Base-by-base conservation (phyloP, 2,888 invertebrate genomes). In the Aspidiotus destructor region DNA sequence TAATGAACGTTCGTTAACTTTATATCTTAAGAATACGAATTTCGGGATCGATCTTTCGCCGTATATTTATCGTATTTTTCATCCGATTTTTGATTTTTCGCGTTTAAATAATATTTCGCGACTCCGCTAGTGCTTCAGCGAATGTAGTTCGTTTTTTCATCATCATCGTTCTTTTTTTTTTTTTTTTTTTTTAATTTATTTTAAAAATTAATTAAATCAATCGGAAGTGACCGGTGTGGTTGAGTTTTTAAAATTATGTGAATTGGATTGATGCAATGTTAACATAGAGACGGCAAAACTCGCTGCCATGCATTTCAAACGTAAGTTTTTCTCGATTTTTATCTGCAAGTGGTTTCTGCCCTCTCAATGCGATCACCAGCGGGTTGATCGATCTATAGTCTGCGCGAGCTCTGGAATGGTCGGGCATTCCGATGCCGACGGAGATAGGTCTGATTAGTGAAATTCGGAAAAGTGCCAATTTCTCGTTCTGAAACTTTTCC, bases 241-340 rank as follows among this genome's bases (percentile, higher is more conserved):
- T 40, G 13, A 54, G 7, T 62, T 40, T 52, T 52, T n/a, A 67
- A 67, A 67, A 67, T 63, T 52, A 28, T 63, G 63, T 63, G 63
- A 63, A 53, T 62, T 52, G 52, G n/a, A 48, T 48, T 28, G 28
- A 48, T 48, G n/a, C 48, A 11, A 48, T 48, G 48, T n/a, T 48
- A 6, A 48, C 48, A 48, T 48, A 48, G n/a, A 13, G 11, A n/a
- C 48, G 3, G 11, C 48, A 48, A 28, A 28, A n/a, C 48, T 48
- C 48, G 41, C 16, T 54, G 63, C 53, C 10, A 63, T 63, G 63
- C 63, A 63, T 63, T 63, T 63, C 41, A 63, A 63, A 41, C 53
- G 63, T 63, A 55, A 63, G 63, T 63, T 62, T 15, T 28, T 28
- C 28, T 28, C 28, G 28, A 28, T 28, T 28, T 28, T 28, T 28